Evolutionary conservation across 2,797 vertebrate species (phyloP).

Genomic region (Tachyglossus aculeatus): DNA sequence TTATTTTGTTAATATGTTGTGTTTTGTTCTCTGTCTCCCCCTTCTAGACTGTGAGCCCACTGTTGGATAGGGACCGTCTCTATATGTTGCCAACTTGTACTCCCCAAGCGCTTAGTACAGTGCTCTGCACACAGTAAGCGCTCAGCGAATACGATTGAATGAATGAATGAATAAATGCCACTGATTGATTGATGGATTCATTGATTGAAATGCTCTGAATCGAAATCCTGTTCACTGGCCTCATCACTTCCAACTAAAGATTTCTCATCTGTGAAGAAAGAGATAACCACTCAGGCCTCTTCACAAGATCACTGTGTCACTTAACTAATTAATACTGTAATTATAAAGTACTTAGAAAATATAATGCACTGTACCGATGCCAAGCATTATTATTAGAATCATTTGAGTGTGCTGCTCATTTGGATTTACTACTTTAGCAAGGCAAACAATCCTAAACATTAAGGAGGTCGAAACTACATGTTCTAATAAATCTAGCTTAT

Average conservation of each 20-base stretch:
- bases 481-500: constrained; percentile 55
- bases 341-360: constrained; percentile 64
- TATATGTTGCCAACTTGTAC: too few species aligned
- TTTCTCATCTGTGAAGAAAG: constrained; percentile 43
- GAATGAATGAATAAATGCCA: too few species aligned
- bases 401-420: constrained; percentile 35
- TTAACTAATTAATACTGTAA: constrained; percentile 62
- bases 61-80: too few species aligned
- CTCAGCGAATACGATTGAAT: too few species aligned
- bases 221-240: constrained; percentile 27
- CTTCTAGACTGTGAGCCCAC: too few species aligned
- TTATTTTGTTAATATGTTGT: too few species aligned
- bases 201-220: too few species aligned
- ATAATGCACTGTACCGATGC: constrained; percentile 50
- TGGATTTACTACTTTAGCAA: constrained; percentile 45
- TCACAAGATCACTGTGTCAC: constrained; percentile 53
- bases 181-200: too few species aligned
- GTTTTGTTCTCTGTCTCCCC: too few species aligned
- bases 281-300: constrained; percentile 49
- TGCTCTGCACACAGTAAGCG: too few species aligned
- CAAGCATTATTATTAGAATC: constrained; percentile 54
- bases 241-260: constrained; percentile 34
- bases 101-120: too few species aligned
- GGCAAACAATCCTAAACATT: constrained; percentile 52
- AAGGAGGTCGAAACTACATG: constrained; percentile 29